Evolutionary conservation across 92 coral and sea anemone species (phyloP).

Genomic region (Montipora capitata): DNA sequence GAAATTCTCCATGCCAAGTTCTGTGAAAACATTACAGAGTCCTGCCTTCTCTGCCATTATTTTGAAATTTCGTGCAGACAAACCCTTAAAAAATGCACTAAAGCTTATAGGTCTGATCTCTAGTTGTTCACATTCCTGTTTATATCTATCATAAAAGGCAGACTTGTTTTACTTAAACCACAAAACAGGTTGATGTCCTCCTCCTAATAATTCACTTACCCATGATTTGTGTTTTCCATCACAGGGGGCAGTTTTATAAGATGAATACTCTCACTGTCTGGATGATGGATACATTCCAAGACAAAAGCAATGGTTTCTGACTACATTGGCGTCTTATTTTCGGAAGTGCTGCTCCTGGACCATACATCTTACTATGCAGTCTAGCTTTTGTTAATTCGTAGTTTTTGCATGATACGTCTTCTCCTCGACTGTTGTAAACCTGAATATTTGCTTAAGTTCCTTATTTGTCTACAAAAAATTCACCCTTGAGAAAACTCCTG

Average conservation of each 20-base stretch:
- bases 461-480: background rate
- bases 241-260: too few relatives aligned
- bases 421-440: constrained; percentile 21
- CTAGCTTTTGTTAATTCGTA: too few relatives aligned
- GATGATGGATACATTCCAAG: constrained; percentile 28
- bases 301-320: constrained; percentile 41
- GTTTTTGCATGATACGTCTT: background rate
- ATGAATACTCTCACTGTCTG: too few relatives aligned
- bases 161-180: constrained; percentile 42
- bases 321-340: background rate
- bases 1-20: constrained; percentile 38
- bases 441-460: constrained; percentile 22
- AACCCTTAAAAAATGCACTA: constrained; percentile 19
- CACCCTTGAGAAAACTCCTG: too few relatives aligned
- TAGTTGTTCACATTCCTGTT: constrained; percentile 35
- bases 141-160: constrained; percentile 26
- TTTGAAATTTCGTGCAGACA: constrained; percentile 10
- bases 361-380: background rate
- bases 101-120: constrained; percentile 31
- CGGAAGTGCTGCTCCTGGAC: constrained; percentile 30
- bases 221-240: too few relatives aligned
- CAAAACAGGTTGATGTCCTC: constrained; percentile 46
- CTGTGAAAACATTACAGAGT: constrained; percentile 50
- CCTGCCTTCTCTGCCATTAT: constrained; percentile 48
- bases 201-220: constrained; percentile 22